Evolutionary conservation across 2,797 vertebrate genomes (phyloP), one percentile per base, ranked within the genome.

Genomic region (Falco berigora): DNA sequence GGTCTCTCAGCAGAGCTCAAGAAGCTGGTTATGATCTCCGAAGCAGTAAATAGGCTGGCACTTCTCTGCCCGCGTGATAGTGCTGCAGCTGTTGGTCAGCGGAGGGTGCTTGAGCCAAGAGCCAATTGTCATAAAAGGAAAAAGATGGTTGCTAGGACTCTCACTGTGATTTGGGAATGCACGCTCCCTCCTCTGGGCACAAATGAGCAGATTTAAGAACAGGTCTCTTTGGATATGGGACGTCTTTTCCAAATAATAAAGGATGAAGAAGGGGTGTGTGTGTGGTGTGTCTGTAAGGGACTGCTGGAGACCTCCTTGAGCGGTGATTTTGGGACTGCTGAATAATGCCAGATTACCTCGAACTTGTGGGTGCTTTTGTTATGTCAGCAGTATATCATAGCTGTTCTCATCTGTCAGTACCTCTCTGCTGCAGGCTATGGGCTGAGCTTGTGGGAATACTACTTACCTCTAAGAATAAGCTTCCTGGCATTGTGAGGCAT

Each of bases 151-250:
- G 18, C 52, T 25, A 6, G 61, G 16, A 8, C 17, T 25, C 8
- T 15, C 34, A 42, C 42, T 0, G 0, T 3, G 4, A 9, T 71
- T 68, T 2, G 10, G 77, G 64, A 67, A 36, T 1, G 14, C 1
- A 2, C 2, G 5, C 5, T 87, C 8, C 30, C 18, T 67, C 40
- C 58, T 71, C 22, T 23, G 38, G 20, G 40, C 16, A 44, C n/a
- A 18, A 15, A n/a, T 67, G 14, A 58, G 28, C 23, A 24, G n/a
- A 8, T 78, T 66, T 62, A 34, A 47, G 49, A 32, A n/a, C 81
- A 69, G n/a, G 12, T 32, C 32, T 91, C 14, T 71, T 62, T 59
- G 42, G 44, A 11, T 30, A 34, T 14, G 25, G 34, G 14, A 40
- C 72, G 34, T 49, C 21, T 83, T 66, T 92, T 73, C 32, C 20